Percentiles rank a stretch among this genome's conserved stretches.
Conservation (phyloP, 2,888 invertebrate genomes). For the Smittia sp. region DNA sequence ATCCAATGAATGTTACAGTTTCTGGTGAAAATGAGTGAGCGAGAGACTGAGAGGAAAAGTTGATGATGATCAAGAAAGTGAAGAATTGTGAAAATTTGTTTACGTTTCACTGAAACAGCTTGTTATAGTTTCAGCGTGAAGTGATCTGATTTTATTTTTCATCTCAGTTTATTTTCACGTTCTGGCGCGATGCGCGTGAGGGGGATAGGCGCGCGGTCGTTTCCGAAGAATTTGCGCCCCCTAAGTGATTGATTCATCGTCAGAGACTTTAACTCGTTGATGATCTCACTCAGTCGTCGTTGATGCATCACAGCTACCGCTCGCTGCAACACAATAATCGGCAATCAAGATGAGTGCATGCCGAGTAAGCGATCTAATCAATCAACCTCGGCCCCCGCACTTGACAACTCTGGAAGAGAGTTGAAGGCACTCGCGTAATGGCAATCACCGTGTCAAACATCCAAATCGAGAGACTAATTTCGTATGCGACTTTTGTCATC, state of each 20-base stretch:
- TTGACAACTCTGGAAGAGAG: neutral
- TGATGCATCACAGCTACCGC: neutral
- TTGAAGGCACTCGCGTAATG: slow-evolving; percentile 25
- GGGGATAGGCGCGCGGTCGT: neutral
- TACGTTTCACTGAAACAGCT: slow-evolving; percentile 13
- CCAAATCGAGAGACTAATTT: slow-evolving; percentile 26
- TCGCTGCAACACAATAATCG: neutral
- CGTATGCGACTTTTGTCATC: slow-evolving; percentile 34
- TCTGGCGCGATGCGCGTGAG: neutral
- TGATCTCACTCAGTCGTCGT: neutral
- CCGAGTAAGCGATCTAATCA: slow-evolving; percentile 30
- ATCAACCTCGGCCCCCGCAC: neutral
- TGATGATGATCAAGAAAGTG: slow-evolving; percentile 20
- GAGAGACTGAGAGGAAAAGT: neutral
- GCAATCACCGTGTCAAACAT: slow-evolving; percentile 22
- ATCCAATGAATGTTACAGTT: neutral
- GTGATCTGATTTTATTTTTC: slow-evolving; percentile 32
- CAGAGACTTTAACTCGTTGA: neutral
- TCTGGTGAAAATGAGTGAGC: neutral
- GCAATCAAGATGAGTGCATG: neutral
- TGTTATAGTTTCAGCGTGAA: slow-evolving; percentile 27
- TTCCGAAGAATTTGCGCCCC: slow-evolving; percentile 14
- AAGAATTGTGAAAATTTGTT: slow-evolving; percentile 21
- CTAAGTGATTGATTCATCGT: slow-evolving; percentile 30
- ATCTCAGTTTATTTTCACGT: slow-evolving; percentile 27